Conservation (phyloP, 2,113 vertebrate species). For the Rhineura floridana region DNA sequence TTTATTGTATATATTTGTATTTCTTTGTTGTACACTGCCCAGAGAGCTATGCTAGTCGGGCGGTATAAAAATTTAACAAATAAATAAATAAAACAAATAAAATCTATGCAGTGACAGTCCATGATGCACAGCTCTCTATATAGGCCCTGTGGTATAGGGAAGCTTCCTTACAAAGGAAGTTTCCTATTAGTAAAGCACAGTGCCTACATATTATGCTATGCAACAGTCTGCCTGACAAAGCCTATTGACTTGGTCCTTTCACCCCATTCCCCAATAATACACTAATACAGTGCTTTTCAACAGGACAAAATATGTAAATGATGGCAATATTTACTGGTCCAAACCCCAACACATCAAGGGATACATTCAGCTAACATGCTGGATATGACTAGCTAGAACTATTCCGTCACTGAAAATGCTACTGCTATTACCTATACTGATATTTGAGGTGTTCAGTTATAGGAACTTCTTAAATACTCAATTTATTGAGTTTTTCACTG, state of each 20-base stretch:
- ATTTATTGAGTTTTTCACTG: background rate
- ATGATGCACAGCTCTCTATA: background rate
- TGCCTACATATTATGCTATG: background rate
- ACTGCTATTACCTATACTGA: background rate
- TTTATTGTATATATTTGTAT: too few relatives aligned
- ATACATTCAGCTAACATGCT: background rate
- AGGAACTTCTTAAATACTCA: background rate
- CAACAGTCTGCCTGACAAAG: background rate
- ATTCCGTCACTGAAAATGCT: background rate
- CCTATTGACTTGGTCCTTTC: background rate
- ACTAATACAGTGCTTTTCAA: background rate
- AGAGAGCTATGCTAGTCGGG: too few relatives aligned
- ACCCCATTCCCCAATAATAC: background rate
- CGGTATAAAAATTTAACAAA: too few relatives aligned
- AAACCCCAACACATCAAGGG: background rate
- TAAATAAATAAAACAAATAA: too few relatives aligned
- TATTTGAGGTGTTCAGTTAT: accelerated
- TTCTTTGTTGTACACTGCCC: too few relatives aligned
- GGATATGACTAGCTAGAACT: background rate
- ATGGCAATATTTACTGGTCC: background rate
- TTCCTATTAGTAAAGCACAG: background rate
- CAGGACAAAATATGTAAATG: background rate
- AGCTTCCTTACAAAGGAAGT: background rate
- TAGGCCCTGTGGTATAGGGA: background rate
- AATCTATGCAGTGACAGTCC: background rate